These are phyloP conservation scores for Poecilia latipinna DNA, from an alignment of 2,113 vertebrate genomes.

Conservation along the genomic window DNA sequence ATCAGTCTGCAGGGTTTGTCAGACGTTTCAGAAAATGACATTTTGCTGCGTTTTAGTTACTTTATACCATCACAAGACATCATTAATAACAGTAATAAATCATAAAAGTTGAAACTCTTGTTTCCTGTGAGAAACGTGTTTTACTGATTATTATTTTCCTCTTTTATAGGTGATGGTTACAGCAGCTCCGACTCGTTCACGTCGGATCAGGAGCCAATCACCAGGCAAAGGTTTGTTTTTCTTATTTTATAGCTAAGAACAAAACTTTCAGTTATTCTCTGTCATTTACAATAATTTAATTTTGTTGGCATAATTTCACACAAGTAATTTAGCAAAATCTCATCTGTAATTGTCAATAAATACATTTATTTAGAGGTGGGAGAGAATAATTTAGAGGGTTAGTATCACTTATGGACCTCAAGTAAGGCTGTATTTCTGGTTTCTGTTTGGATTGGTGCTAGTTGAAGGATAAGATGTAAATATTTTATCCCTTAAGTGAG, in stretches of 20 bases:
- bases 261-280: background rate
- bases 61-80: too few species aligned
- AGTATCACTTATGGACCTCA: background rate
- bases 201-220: constrained; percentile 94
- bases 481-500: background rate
- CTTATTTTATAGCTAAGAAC: background rate
- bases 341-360: background rate
- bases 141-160: background rate
- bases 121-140: background rate
- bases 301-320: too few species aligned
- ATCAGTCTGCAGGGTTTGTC: too few species aligned
- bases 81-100: too few species aligned
- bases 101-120: too few species aligned
- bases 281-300: background rate
- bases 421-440: background rate
- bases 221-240: constrained; percentile 88
- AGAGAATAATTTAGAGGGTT: too few species aligned
- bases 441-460: background rate
- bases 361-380: too few species aligned
- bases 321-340: too few species aligned
- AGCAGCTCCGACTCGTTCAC: constrained; percentile 97
- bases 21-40: too few species aligned
- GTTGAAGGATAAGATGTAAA: background rate
- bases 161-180: constrained; percentile 88
- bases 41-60: too few species aligned